Percentiles rank a stretch among this genome's conserved stretches.
Evolutionary conservation across 2,113 vertebrate genomes (phyloP).

Genomic region (Otolemur garnettii): DNA sequence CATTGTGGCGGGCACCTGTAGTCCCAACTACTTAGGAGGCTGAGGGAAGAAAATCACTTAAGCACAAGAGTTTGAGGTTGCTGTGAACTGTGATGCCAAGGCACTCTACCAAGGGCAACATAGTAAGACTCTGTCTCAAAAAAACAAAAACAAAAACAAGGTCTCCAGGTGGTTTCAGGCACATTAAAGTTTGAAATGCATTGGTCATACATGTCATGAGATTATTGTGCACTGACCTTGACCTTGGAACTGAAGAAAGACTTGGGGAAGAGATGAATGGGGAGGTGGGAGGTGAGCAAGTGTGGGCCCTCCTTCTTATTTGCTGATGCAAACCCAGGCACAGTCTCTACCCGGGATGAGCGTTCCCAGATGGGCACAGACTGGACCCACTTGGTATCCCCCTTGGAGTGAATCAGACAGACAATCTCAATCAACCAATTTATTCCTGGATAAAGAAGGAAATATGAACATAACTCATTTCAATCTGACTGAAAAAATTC

Average conservation of each 20-base stretch:
- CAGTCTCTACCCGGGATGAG: conserved; percentile 84
- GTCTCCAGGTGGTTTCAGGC: too few relatives aligned
- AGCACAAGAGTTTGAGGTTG: too few relatives aligned
- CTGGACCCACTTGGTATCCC: conserved; percentile 85
- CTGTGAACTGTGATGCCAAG: too few relatives aligned
- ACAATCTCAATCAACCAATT: conserved; percentile 84
- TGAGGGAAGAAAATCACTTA: too few relatives aligned
- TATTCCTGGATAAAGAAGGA: conserved; percentile 56
- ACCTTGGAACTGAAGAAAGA: conserved; percentile 83
- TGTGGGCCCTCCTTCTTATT: background rate
- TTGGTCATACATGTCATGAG: background rate
- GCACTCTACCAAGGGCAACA: too few relatives aligned
- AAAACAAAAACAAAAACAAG: too few relatives aligned
- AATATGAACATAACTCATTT: background rate
- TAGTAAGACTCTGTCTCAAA: too few relatives aligned
- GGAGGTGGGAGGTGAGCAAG: conserved; percentile 86
- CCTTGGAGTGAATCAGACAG: too few relatives aligned
- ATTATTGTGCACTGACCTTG: conserved; percentile 81
- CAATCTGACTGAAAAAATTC: background rate
- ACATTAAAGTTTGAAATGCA: background rate
- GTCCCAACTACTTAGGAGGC: too few relatives aligned
- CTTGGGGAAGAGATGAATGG: background rate
- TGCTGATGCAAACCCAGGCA: fast-evolving
- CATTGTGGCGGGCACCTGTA: too few relatives aligned
- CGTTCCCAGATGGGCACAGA: conserved; percentile 89